Evolutionary conservation across 1,140 invertebrate genomes (phyloP).

Genomic region (Drosophila repletoides): DNA sequence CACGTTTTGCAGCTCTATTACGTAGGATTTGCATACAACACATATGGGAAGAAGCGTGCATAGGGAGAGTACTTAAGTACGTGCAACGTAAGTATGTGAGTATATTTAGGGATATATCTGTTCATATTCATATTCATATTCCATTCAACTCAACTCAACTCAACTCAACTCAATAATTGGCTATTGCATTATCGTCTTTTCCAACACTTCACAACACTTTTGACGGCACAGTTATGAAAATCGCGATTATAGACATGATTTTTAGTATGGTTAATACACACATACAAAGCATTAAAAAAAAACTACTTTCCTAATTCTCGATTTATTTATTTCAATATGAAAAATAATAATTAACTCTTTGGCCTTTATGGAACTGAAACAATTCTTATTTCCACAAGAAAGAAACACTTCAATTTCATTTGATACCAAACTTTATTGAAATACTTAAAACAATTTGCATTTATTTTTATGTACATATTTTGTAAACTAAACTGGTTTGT

Average conservation of each 20-base stretch:
- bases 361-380: no score
- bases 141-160: conserved; percentile 37
- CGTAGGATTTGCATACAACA: conserved; percentile 4
- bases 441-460: conserved; percentile 1
- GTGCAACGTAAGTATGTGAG: conserved; percentile 9
- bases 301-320: no score
- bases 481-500: conserved; percentile 7
- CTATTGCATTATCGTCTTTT: conserved; percentile 4
- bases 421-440: conserved; percentile 15
- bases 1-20: no score
- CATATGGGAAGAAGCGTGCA: conserved; percentile 18
- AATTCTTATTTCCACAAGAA: no score
- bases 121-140: conserved; percentile 22
- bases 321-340: no score
- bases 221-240: conserved; percentile 6
- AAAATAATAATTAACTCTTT: no score
- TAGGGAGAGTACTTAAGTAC: conserved; percentile 6
- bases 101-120: conserved; percentile 4
- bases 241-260: conserved; percentile 5
- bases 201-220: conserved; percentile 24
- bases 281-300: no score
- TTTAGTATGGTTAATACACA: conserved; percentile 9
- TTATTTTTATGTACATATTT: neutral
- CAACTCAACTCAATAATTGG: conserved; percentile 4
- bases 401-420: neutral